A percentile compares a stretch with the other conserved stretches of the same genome.
phyloP scores from a whole-genome alignment of 2,888 invertebrate genomes.

The Zootermopsis nevadensis region DNA sequence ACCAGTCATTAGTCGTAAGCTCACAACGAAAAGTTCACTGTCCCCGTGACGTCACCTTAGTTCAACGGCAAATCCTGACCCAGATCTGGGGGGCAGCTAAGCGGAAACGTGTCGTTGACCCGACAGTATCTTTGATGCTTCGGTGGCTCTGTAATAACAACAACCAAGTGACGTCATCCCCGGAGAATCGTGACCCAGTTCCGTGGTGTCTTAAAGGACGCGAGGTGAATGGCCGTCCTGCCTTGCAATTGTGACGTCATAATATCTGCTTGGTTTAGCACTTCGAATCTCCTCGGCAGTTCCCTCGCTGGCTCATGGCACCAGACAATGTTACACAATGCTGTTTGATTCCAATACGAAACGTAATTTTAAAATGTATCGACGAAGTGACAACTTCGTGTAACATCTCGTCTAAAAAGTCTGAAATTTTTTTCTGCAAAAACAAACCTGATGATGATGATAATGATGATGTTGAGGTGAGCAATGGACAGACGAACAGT shows the following conservation, averaged over 20 bases:
- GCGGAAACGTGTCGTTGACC: slow-evolving; percentile 20
- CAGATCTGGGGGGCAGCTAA: slow-evolving; percentile 28
- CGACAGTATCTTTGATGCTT: slow-evolving; percentile 18
- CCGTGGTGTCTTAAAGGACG: slow-evolving; percentile 30
- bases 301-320: not conserved
- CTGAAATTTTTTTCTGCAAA: too few species aligned
- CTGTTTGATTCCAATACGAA: not conserved
- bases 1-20: not conserved
- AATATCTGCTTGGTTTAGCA: not conserved
- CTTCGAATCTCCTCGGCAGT: not conserved
- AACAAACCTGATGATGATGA: too few species aligned
- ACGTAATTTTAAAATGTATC: too few species aligned
- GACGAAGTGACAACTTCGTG: too few species aligned
- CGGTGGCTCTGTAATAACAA: slow-evolving; percentile 27
- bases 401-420: too few species aligned
- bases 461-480: too few species aligned
- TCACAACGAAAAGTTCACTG: slow-evolving; percentile 33
- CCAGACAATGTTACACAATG: not conserved
- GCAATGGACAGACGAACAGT: too few species aligned
- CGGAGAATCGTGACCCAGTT: slow-evolving; percentile 40
- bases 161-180: slow-evolving; percentile 19
- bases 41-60: slow-evolving; percentile 39
- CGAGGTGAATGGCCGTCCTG: slow-evolving; percentile 36
- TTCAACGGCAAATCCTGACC: slow-evolving; percentile 43
- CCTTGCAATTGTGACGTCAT: slow-evolving; percentile 37